phyloP scores from a whole-genome alignment of 2,797 vertebrate genomes.

The Pipistrellus pipistrellus region DNA sequence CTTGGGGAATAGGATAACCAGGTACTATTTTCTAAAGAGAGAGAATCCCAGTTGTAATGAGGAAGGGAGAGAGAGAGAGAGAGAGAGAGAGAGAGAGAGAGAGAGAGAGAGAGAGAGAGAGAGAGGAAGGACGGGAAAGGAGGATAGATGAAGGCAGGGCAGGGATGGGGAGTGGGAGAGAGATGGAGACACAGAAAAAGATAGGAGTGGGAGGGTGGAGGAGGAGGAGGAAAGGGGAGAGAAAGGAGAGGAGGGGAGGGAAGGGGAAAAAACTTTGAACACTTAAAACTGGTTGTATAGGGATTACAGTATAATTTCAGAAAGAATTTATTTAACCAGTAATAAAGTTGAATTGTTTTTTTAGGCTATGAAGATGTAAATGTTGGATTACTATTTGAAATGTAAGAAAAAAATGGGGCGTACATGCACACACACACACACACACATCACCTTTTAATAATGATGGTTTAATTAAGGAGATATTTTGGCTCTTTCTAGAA shows the following conservation, averaged over 20 bases:
- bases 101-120: neutral
- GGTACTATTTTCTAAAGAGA: neutral
- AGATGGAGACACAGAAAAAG: too few relatives aligned
- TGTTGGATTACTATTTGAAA: neutral
- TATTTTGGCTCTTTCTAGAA: neutral
- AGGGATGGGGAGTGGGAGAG: neutral
- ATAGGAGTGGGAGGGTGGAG: too few relatives aligned
- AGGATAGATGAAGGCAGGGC: neutral
- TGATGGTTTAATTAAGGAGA: neutral
- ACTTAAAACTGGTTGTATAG: neutral
- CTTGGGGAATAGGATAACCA: neutral
- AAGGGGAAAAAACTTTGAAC: neutral
- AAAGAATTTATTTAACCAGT: neutral
- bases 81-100: neutral
- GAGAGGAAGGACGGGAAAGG: neutral
- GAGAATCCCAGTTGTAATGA: neutral
- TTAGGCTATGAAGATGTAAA: neutral
- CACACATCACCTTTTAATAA: neutral
- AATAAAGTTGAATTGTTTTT: neutral
- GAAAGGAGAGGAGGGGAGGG: too few relatives aligned
- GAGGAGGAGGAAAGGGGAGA: too few relatives aligned
- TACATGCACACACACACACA: too few relatives aligned
- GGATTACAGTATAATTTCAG: neutral
- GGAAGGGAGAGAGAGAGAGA: too few relatives aligned
- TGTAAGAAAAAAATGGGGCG: neutral